phyloP scores from a whole-genome alignment of 2,888 invertebrate genomes.

The Callimorpha dominula region DNA sequence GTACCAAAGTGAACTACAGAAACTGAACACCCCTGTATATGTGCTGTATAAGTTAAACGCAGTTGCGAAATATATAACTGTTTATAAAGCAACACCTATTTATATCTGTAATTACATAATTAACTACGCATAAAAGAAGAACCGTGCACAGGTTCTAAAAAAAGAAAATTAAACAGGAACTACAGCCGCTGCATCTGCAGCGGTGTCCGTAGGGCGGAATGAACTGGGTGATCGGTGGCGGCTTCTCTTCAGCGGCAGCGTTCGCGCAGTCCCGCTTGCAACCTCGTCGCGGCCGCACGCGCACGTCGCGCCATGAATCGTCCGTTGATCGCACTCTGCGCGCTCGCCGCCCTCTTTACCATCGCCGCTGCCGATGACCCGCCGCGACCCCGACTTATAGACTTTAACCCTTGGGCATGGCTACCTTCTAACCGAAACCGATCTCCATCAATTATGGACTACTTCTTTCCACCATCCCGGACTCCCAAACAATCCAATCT shows the following conservation, averaged over 20 bases:
- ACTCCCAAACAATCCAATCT: constrained; percentile 83
- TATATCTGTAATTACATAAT: constrained; percentile 31
- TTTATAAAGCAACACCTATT: constrained; percentile 21
- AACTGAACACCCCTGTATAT: background rate
- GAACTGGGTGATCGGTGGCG: constrained; percentile 72
- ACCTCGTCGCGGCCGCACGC: constrained; percentile 82
- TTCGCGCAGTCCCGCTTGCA: constrained; percentile 83
- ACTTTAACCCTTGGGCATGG: constrained; percentile 84
- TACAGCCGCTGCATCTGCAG: constrained; percentile 63
- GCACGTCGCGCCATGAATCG: constrained; percentile 79
- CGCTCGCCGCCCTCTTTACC: constrained; percentile 74
- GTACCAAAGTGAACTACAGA: background rate
- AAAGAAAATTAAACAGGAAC: constrained; percentile 55
- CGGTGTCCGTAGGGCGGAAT: constrained; percentile 68
- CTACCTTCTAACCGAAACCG: constrained; percentile 75
- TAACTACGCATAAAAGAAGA: constrained; percentile 32
- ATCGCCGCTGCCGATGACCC: constrained; percentile 66
- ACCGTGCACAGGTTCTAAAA: constrained; percentile 29
- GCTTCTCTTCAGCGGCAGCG: constrained; percentile 60
- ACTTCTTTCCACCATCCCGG: constrained; percentile 83
- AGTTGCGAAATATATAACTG: constrained; percentile 6
- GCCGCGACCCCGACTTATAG: constrained; percentile 77
- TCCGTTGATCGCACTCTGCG: constrained; percentile 72
- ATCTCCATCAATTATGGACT: constrained; percentile 84
- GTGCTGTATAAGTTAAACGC: background rate